Base-by-base conservation (phyloP, 2,797 vertebrate species). In the Tympanoctomys barrerae region DNA sequence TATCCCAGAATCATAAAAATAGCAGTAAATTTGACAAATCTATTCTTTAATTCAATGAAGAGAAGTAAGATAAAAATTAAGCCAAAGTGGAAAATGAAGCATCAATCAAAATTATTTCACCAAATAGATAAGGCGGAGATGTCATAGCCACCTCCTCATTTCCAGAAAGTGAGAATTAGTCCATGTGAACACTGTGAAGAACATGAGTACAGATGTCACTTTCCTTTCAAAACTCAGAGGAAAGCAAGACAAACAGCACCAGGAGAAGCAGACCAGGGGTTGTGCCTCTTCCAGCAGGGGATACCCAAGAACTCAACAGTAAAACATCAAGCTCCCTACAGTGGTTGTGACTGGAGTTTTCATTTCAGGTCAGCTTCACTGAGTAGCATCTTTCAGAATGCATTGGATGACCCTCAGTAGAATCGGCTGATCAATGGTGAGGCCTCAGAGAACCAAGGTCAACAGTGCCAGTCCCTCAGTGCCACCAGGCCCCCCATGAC, bases 21-120 rank as follows among this genome's bases (percentile, higher is more conserved):
- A 85, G 88, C 66, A 85, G 70, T 87, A 87, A 95, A 68, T 22
- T 73, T 77, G 89, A 94, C 78, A 81, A 49, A 54, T 62, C 61
- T 73, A 75, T 33, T 80, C 52, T 68, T 89, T 68, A n/a, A 36
- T 71, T 36, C 33, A 61, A 70, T 42, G 54, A 79, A 57, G 52
- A 59, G 24, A 86, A 90, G 39, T 22, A 4, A 81, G 31, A 62
- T 82, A n/a, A 79, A 95, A 94, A 89, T 52, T 81, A 73, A 87
- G 26, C 2, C 46, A n/a, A 64, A 82, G 26, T 64, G n/a, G 68
- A 39, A 83, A 84, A 71, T 13, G 88, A 28, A 85, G 42, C 39
- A 80, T 33, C 59, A 26, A 39, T 31, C 33, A 80, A 87, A 64
- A 70, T 68, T 70, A 77, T 33, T 26, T 81, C 66, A 28, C n/a